These are phyloP conservation scores for Saguinus imperator DNA, from an alignment of 2,113 vertebrate species.

Conservation along the genomic window DNA sequence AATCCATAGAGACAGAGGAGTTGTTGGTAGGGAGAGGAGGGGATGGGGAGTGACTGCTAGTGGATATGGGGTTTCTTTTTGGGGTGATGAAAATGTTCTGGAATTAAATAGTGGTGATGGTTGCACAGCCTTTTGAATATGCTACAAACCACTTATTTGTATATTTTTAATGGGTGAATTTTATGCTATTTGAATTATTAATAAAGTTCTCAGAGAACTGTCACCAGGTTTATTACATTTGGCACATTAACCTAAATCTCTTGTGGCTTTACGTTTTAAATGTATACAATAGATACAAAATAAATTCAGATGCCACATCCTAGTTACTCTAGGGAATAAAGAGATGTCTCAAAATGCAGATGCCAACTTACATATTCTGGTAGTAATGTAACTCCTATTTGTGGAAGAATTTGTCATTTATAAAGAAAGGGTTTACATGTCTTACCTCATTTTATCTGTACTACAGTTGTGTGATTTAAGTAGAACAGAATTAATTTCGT, in stretches of 20 bases:
- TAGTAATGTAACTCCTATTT: not conserved
- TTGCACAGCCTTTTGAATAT: not conserved
- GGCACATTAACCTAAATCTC: not conserved
- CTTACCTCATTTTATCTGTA: not conserved
- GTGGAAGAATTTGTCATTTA: constrained; percentile 1
- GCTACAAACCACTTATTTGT: not conserved
- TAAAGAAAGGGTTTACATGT: not conserved
- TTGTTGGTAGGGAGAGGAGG: not conserved
- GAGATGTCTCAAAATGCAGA: not conserved
- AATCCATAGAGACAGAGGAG: not conserved
- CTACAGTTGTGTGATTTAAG: not conserved
- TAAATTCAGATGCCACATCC: not conserved
- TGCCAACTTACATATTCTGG: not conserved
- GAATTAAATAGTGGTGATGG: not conserved
- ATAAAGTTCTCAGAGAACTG: not conserved
- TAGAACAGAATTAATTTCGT: not conserved
- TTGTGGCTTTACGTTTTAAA: not conserved
- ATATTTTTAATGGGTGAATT: not conserved
- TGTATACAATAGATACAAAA: not conserved
- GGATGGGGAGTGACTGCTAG: not conserved
- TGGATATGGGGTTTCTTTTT: not conserved
- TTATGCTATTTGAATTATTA: not conserved
- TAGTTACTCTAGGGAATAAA: not conserved
- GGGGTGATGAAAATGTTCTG: not conserved
- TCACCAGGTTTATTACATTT: not conserved